Evolutionary conservation across 1,140 invertebrate genomes (phyloP).

Genomic region (Ganaspis sp.): DNA sequence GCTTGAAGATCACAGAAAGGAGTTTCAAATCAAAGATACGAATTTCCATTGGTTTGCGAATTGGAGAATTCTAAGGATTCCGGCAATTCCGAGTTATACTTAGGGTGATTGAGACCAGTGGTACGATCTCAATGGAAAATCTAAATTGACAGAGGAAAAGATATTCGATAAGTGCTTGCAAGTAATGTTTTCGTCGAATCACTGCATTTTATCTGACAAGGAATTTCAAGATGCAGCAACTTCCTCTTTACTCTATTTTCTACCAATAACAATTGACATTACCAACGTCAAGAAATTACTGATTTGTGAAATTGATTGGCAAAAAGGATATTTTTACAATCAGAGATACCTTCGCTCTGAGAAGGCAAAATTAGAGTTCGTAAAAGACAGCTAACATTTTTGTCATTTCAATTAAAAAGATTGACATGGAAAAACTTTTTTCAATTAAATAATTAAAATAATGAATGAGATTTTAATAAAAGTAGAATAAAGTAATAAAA

Average conservation of each 20-base stretch:
- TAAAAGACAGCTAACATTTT: no score
- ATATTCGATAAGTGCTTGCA: slow-evolving; percentile 22
- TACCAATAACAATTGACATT: neutral
- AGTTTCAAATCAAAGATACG: neutral
- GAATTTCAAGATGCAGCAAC: neutral
- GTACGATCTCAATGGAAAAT: slow-evolving; percentile 27
- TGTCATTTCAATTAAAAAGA: no score
- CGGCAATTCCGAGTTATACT: slow-evolving; percentile 12
- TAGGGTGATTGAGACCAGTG: slow-evolving; percentile 8
- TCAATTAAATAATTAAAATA: no score
- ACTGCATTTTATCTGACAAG: slow-evolving; percentile 1
- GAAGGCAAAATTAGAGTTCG: no score
- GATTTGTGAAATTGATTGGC: no score
- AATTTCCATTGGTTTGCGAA: neutral
- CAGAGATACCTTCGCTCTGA: no score
- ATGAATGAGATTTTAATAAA: no score
- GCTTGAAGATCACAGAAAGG: slow-evolving; percentile 1
- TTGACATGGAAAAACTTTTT: no score
- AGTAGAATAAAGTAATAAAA: no score
- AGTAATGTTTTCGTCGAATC: slow-evolving; percentile 1
- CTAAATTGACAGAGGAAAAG: slow-evolving; percentile 10
- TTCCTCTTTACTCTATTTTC: neutral
- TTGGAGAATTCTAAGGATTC: neutral
- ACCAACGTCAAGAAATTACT: neutral
- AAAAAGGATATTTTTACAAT: no score